Conservation (phyloP, 1,140 invertebrate species). For the Macrostomum lignano region DNA sequence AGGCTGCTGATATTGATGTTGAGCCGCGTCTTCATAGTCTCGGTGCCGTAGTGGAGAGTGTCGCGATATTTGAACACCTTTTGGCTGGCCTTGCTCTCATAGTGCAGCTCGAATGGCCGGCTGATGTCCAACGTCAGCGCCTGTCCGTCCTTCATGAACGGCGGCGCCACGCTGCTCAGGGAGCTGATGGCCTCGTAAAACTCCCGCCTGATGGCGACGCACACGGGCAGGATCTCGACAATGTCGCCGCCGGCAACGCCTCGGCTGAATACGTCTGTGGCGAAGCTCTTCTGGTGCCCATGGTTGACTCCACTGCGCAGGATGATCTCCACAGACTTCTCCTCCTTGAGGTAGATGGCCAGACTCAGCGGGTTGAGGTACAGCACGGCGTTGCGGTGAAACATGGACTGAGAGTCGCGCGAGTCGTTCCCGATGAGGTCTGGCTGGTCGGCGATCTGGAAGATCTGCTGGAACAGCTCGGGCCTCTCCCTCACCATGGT, state of each 20-base stretch:
- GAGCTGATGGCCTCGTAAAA: background rate
- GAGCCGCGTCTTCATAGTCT: background rate
- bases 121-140: background rate
- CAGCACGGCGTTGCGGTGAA: background rate
- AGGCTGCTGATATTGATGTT: background rate
- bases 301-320: background rate
- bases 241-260: background rate
- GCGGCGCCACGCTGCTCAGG: background rate
- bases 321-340: background rate
- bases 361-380: background rate
- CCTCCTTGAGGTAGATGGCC: background rate
- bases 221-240: background rate
- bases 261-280: background rate
- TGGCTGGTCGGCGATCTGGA: slow-evolving; percentile 1
- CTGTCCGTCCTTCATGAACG: background rate
- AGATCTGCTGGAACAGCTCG: slow-evolving; percentile 2
- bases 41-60: background rate
- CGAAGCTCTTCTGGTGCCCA: background rate
- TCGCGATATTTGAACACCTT: background rate
- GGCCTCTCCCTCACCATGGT: slow-evolving; percentile 2
- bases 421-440: background rate
- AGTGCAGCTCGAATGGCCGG: background rate
- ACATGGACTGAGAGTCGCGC: background rate
- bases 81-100: background rate
- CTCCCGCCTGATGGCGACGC: slow-evolving; percentile 1